These are phyloP conservation scores for Pseudomyrmex concolor DNA, from an alignment of 1,140 invertebrate species.

Conservation along the genomic window DNA sequence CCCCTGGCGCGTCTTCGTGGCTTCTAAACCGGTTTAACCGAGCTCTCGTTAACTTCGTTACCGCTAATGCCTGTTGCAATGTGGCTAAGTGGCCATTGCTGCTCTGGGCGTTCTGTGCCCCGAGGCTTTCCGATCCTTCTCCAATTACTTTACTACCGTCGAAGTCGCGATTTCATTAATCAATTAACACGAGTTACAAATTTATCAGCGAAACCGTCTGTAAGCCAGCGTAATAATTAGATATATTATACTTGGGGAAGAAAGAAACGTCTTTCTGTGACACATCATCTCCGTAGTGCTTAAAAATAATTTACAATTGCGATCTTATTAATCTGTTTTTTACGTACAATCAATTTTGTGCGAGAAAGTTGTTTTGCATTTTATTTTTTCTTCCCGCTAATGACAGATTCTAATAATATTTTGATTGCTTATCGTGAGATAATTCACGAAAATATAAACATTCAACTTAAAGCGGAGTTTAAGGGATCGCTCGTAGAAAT, in stretches of 20 bases:
- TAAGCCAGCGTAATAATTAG: conserved; percentile 12
- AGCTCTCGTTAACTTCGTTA: conserved; percentile 82
- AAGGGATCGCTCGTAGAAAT: conserved; percentile 35
- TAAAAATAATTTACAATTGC: conserved; percentile 4
- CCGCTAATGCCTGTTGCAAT: conserved; percentile 82
- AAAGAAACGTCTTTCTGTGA: conserved; percentile 7
- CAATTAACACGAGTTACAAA: conserved; percentile 68
- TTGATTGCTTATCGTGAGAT: conserved; percentile 32
- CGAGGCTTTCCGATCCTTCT: conserved; percentile 78
- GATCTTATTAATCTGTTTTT: neutral
- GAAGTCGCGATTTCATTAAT: conserved; percentile 72
- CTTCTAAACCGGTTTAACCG: conserved; percentile 79
- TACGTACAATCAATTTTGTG: neutral
- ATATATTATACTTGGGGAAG: neutral
- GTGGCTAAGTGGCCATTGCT: conserved; percentile 82
- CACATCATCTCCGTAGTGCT: neutral
- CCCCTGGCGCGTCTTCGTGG: conserved; percentile 56
- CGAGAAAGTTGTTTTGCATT: neutral
- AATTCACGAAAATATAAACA: neutral
- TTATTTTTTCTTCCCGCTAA: neutral
- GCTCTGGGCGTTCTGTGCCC: conserved; percentile 75
- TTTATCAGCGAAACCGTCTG: conserved; percentile 14
- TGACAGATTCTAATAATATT: neutral
- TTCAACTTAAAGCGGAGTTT: neutral
- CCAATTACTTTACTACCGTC: conserved; percentile 77